Conservation (phyloP, 1,140 invertebrate species). For the Drosophila athabasca region DNA sequence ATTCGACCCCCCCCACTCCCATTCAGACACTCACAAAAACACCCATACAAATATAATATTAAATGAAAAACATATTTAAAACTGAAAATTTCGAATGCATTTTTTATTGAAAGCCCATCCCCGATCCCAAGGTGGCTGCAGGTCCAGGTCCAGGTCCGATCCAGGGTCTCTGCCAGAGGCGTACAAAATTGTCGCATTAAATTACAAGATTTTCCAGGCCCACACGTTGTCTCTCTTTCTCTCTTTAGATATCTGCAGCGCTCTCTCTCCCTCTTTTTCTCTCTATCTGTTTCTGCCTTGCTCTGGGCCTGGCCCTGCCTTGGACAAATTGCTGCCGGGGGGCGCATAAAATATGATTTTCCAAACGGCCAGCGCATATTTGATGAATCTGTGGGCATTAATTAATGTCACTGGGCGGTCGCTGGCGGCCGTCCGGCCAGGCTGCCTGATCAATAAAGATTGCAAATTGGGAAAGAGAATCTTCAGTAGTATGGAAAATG, state of each 20-base stretch:
- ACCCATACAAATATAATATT: slow-evolving; percentile 64
- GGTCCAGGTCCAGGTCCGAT: too few relatives aligned
- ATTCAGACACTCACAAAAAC: slow-evolving; percentile 33
- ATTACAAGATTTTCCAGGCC: slow-evolving; percentile 67
- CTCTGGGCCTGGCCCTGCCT: slow-evolving; percentile 39
- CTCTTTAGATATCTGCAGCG: too few relatives aligned
- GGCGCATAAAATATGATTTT: slow-evolving; percentile 76
- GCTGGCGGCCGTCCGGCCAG: slow-evolving; percentile 46
- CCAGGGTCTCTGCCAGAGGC: slow-evolving; percentile 20
- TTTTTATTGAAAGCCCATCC: slow-evolving; percentile 10
- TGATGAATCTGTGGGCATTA: slow-evolving; percentile 79
- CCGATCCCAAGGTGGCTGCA: neutral
- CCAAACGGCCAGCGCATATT: slow-evolving; percentile 75
- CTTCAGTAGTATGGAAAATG: slow-evolving; percentile 23
- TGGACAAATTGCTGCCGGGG: slow-evolving; percentile 68
- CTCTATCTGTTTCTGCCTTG: neutral
- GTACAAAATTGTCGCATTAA: slow-evolving; percentile 80
- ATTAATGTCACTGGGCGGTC: slow-evolving; percentile 76
- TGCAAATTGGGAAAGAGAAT: slow-evolving; percentile 7
- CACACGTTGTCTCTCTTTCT: too few relatives aligned
- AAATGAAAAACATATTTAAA: slow-evolving; percentile 75
- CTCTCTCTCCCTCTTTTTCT: too few relatives aligned
- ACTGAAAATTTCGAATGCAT: slow-evolving; percentile 37
- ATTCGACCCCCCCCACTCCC: slow-evolving; percentile 18
- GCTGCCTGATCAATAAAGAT: slow-evolving; percentile 64